These are phyloP conservation scores for Caenorhabditis brenneri DNA, from an alignment of 1,140 invertebrate genomes.

Conservation along the genomic window DNA sequence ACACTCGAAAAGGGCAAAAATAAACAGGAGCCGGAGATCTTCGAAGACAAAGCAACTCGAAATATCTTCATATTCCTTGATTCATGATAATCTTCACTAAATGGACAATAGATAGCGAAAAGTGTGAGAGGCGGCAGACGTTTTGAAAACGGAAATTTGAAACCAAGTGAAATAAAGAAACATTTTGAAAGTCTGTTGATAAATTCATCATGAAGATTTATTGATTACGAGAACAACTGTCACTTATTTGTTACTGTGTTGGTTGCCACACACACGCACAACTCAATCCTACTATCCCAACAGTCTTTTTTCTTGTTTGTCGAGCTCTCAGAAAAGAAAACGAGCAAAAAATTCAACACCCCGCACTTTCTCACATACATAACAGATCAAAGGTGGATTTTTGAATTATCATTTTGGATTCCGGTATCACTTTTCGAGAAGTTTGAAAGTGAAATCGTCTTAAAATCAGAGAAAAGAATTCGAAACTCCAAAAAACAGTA, in stretches of 20 bases:
- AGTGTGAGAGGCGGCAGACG: too few species aligned
- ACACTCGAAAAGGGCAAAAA: neutral
- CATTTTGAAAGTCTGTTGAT: too few species aligned
- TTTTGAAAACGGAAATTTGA: too few species aligned
- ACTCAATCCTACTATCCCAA: neutral
- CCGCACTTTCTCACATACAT: neutral
- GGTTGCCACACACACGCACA: neutral
- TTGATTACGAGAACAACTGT: neutral
- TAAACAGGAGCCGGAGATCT: constrained; percentile 33
- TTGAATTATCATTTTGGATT: neutral
- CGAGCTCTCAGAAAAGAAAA: neutral
- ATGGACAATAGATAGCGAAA: too few species aligned
- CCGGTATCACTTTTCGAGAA: too few species aligned
- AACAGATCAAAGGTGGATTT: neutral
- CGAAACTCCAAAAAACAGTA: too few species aligned
- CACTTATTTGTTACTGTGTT: constrained; percentile 5
- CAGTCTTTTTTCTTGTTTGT: neutral
- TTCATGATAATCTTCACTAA: too few species aligned
- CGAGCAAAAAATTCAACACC: neutral
- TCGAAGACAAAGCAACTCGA: constrained; percentile 22
- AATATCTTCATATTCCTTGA: neutral
- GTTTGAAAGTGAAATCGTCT: neutral
- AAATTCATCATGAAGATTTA: neutral
- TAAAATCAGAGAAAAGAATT: neutral
- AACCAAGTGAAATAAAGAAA: too few species aligned